phyloP scores from a whole-genome alignment of 2,113 vertebrate species.

The Myanophis thanlyinensis region DNA sequence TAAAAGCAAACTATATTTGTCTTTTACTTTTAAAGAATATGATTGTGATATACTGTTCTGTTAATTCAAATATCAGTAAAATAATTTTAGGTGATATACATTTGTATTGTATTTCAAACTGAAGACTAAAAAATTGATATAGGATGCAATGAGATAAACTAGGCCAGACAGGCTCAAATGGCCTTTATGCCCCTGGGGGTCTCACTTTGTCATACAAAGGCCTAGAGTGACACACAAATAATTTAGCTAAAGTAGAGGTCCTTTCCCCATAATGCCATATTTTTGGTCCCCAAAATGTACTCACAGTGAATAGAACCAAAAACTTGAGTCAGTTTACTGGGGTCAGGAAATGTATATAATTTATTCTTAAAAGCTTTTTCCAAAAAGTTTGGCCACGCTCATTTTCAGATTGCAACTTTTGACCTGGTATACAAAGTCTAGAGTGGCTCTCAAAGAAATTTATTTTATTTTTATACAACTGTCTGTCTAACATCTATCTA shows the following conservation, averaged over 20 bases:
- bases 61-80: not conserved
- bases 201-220: not conserved
- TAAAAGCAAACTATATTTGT: not conserved
- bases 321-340: not conserved
- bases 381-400: not conserved
- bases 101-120: not conserved
- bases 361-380: not conserved
- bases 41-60: not conserved
- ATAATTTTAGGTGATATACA: not conserved
- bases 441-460: not conserved
- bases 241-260: not conserved
- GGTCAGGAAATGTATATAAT: not conserved
- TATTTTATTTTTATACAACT: not conserved
- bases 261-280: not conserved
- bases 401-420: not conserved
- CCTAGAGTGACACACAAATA: not conserved
- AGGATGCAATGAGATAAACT: not conserved
- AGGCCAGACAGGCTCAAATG: not conserved
- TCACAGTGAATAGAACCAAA: not conserved
- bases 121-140: not conserved
- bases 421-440: not conserved
- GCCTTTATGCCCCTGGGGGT: not conserved
- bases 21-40: not conserved
- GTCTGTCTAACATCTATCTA: no score
- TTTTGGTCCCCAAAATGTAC: not conserved